A percentile compares a stretch with the other conserved stretches of the same genome.
Evolutionary conservation across 2,113 vertebrate species (phyloP).

Genomic region (Zapornia atra): DNA sequence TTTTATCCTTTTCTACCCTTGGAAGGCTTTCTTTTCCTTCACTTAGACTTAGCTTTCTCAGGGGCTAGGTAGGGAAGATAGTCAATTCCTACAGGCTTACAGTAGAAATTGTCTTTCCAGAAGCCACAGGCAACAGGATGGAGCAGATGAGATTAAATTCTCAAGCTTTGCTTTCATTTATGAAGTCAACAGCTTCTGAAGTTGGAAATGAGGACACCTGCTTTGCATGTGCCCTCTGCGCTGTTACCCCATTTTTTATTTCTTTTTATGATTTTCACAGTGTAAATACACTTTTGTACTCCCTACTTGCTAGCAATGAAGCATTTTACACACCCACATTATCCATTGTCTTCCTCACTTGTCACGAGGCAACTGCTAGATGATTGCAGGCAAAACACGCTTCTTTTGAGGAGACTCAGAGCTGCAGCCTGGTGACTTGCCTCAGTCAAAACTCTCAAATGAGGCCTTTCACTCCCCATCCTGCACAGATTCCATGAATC

Average conservation of each 20-base stretch:
- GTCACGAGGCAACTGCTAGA: not conserved
- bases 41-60: not conserved
- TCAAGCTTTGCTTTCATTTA: not conserved
- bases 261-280: not conserved
- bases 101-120: not conserved
- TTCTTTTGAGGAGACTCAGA: not conserved
- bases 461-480: accelerated
- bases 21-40: not conserved
- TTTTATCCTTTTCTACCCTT: not conserved
- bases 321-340: not conserved
- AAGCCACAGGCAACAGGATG: not conserved
- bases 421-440: not conserved
- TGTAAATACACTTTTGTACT: not conserved
- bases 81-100: not conserved
- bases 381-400: accelerated
- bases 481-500: not conserved
- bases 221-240: accelerated
- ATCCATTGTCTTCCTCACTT: not conserved
- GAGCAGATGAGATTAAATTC: not conserved
- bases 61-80: not conserved
- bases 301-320: not conserved
- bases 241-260: not conserved
- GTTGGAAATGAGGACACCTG: not conserved
- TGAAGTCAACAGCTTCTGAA: not conserved
- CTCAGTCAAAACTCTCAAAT: not conserved